A percentile compares a stretch with the other conserved stretches of the same genome.
These are phyloP conservation scores for Bungarus multicinctus DNA, from an alignment of 2,113 vertebrate genomes.

Conservation along the genomic window DNA sequence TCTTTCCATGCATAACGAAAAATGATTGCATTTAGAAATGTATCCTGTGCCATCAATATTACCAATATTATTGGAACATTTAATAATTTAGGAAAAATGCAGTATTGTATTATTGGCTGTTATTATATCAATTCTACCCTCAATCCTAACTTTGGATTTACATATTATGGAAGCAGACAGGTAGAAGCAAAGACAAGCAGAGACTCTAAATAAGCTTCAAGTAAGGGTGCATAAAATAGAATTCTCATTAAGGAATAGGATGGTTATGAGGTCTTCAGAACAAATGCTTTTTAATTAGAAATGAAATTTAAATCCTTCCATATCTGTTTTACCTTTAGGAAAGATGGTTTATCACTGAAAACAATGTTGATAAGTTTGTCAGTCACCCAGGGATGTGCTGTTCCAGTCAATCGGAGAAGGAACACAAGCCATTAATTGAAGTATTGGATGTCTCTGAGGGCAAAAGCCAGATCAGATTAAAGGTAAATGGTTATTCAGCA, in stretches of 20 bases:
- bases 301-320: not conserved
- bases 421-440: conserved; percentile 63
- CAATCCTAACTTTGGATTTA: not conserved
- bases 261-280: not conserved
- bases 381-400: conserved; percentile 39
- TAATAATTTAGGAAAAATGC: not conserved
- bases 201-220: not conserved
- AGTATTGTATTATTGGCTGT: not conserved
- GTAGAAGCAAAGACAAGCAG: not conserved
- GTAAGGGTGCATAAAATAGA: not conserved
- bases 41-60: not conserved
- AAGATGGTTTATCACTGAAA: conserved; percentile 71
- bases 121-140: not conserved
- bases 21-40: not conserved
- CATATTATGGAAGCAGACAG: not conserved
- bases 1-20: not conserved
- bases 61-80: not conserved
- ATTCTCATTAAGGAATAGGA: not conserved
- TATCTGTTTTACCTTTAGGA: conserved; percentile 65
- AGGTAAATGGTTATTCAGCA: conserved; percentile 64
- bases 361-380: conserved; percentile 70
- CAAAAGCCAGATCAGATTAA: conserved; percentile 68
- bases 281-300: not conserved
- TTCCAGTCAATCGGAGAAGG: conserved; percentile 22
- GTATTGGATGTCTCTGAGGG: conserved; percentile 68